Conservation (phyloP, 2,888 invertebrate species). For the Galeopsomyia nigrocyanea region DNA sequence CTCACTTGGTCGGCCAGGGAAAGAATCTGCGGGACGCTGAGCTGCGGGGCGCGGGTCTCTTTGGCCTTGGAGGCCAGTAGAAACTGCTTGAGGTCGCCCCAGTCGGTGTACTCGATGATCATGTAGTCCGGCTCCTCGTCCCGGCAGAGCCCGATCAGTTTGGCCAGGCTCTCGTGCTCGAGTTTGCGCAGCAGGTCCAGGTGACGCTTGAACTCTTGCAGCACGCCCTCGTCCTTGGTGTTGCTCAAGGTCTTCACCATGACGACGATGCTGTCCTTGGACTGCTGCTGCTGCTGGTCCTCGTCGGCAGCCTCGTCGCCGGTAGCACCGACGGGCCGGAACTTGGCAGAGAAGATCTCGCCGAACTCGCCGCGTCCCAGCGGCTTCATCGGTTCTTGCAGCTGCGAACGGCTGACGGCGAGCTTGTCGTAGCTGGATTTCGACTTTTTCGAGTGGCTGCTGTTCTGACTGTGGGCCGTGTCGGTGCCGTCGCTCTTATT, state of each 20-base stretch:
- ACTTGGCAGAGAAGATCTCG: constrained; percentile 87
- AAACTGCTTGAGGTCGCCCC: constrained; percentile 96
- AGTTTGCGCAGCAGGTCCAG: constrained; percentile 87
- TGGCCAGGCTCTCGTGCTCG: constrained; percentile 86
- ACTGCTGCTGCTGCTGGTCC: constrained; percentile 57
- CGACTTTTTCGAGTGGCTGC: constrained; percentile 75
- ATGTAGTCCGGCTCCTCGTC: constrained; percentile 90
- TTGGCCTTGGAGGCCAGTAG: constrained; percentile 73
- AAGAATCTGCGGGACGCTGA: constrained; percentile 78
- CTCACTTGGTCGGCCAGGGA: constrained; percentile 72
- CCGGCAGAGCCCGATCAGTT: constrained; percentile 84
- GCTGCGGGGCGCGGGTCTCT: constrained; percentile 71
- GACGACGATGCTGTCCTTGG: constrained; percentile 72
- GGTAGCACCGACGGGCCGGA: constrained; percentile 65
- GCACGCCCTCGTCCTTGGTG: constrained; percentile 82
- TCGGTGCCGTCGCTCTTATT: constrained; percentile 78
- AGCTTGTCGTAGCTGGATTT: constrained; percentile 82
- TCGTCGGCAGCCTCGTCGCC: constrained; percentile 68
- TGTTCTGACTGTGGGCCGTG: constrained; percentile 74
- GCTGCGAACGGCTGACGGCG: constrained; percentile 79
- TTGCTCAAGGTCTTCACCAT: constrained; percentile 84
- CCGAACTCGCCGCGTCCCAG: constrained; percentile 91
- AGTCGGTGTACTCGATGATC: constrained; percentile 92
- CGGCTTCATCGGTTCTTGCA: constrained; percentile 74
- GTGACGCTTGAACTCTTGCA: constrained; percentile 90